phyloP scores from a whole-genome alignment of 2,113 vertebrate species.

The Eretmochelys imbricata region DNA sequence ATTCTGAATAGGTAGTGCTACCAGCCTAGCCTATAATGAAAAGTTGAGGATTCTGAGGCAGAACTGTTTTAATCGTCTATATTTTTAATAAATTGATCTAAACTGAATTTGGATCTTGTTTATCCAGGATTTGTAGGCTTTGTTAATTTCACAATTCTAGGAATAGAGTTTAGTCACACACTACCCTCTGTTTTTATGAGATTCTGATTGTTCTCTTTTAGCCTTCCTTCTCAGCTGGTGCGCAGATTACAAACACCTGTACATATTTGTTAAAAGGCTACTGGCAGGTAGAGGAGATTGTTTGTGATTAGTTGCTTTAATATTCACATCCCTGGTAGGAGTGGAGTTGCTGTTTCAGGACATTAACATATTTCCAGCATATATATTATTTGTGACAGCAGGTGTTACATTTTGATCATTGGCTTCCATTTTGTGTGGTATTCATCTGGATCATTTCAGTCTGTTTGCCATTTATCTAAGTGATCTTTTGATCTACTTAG shows the following conservation, averaged over 20 bases:
- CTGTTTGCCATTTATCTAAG: neutral
- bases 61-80: neutral
- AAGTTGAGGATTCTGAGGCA: neutral
- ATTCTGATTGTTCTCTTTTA: neutral
- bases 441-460: constrained; percentile 8
- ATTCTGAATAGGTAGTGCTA: neutral
- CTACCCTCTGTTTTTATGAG: neutral
- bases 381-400: neutral
- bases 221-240: neutral
- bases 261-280: neutral
- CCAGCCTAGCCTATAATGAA: neutral
- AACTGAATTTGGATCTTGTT: neutral
- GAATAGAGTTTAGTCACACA: neutral
- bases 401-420: constrained; percentile 14
- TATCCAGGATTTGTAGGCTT: neutral
- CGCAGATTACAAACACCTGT: neutral
- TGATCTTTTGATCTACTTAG: constrained; percentile 5
- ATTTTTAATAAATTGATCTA: neutral
- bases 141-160: neutral
- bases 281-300: neutral
- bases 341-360: neutral
- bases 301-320: constrained; percentile 13
- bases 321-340: neutral
- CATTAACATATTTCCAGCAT: constrained; percentile 2
- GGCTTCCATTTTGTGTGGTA: constrained; percentile 24